A percentile compares a stretch with the other conserved stretches of the same genome.
These are phyloP conservation scores for Cerceris rybyensis DNA, from an alignment of 2,888 invertebrate genomes.

Conservation along the genomic window DNA sequence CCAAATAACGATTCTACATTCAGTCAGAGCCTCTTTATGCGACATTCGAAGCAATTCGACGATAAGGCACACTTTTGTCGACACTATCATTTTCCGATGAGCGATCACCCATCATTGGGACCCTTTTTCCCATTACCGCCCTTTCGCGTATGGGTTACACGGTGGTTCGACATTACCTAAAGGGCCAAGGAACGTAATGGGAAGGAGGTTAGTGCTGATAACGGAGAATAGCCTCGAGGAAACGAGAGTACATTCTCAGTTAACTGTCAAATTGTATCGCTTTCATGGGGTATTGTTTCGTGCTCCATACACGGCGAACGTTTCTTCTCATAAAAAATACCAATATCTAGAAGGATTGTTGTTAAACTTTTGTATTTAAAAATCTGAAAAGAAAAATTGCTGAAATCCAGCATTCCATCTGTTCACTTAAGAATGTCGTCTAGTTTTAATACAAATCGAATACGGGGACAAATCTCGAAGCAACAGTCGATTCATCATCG, in stretches of 20 bases:
- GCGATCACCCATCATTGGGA: constrained; percentile 64
- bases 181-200: constrained; percentile 43
- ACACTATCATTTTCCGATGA: constrained; percentile 64
- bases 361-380: no score
- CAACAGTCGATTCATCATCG: neutral
- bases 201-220: constrained; percentile 35
- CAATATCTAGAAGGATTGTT: neutral
- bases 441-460: no score
- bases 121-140: constrained; percentile 62
- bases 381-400: no score
- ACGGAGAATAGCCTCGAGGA: constrained; percentile 20
- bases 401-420: no score
- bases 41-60: constrained; percentile 39
- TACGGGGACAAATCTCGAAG: neutral
- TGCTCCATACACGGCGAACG: neutral
- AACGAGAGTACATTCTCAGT: constrained; percentile 1
- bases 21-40: constrained; percentile 27
- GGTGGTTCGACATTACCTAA: constrained; percentile 35
- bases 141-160: constrained; percentile 49
- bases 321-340: neutral
- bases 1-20: neutral
- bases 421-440: no score
- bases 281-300: constrained; percentile 6
- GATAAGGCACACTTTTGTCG: constrained; percentile 67
- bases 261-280: constrained; percentile 14